Evolutionary conservation across 2,888 invertebrate genomes (phyloP).

Genomic region (Lepidochrysops patricia): DNA sequence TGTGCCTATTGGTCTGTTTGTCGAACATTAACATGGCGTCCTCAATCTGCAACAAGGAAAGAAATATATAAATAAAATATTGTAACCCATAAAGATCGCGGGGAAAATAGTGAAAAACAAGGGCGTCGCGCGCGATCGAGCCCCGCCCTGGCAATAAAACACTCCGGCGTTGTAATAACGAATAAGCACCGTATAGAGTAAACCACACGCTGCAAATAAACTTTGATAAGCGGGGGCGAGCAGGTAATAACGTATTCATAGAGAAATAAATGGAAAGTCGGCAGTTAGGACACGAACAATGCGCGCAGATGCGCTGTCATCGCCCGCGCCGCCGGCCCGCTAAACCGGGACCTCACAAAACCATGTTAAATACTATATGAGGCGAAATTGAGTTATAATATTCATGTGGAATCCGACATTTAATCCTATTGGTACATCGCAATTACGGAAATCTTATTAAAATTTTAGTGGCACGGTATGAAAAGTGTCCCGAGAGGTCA

Average conservation of each 20-base stretch:
- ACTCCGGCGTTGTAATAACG: slow-evolving; percentile 72
- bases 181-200: slow-evolving; percentile 74
- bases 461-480: slow-evolving; percentile 46
- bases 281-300: slow-evolving; percentile 70
- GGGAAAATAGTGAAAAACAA: slow-evolving; percentile 58
- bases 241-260: slow-evolving; percentile 76
- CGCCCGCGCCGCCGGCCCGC: slow-evolving; percentile 40
- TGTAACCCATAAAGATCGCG: slow-evolving; percentile 47
- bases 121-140: slow-evolving; percentile 64
- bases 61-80: slow-evolving; percentile 54
- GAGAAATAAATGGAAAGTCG: slow-evolving; percentile 76
- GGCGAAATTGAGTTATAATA: slow-evolving; percentile 66
- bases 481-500: slow-evolving; percentile 34
- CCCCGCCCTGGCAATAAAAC: slow-evolving; percentile 71
- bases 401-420: slow-evolving; percentile 46
- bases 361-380: slow-evolving; percentile 60
- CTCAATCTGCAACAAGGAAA: slow-evolving; percentile 91
- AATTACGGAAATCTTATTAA: slow-evolving; percentile 48
- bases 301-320: slow-evolving; percentile 66
- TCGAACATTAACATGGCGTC: slow-evolving; percentile 99
- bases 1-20: slow-evolving; percentile 99
- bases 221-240: slow-evolving; percentile 74
- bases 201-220: slow-evolving; percentile 75
- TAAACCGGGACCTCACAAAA: slow-evolving; percentile 49
- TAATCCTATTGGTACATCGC: slow-evolving; percentile 40